A percentile compares a stretch with the other conserved stretches of the same genome.
Conservation (phyloP, 1,140 invertebrate species). For the Cardiocondyla obscurior region DNA sequence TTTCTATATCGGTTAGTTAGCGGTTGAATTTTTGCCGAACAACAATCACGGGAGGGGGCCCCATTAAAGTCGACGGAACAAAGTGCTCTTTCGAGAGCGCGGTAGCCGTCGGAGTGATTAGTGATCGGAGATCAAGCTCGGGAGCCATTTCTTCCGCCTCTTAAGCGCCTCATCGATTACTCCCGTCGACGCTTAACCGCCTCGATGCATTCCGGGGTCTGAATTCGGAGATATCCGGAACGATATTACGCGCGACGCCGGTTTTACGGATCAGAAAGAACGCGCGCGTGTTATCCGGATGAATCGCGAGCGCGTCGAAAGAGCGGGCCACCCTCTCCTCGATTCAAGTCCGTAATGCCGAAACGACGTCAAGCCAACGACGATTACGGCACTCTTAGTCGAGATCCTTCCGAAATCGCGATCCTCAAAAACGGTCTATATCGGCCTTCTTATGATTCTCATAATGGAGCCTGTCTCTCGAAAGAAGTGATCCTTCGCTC, state of each 20-base stretch:
- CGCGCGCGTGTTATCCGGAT: constrained; percentile 15
- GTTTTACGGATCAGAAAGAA: not conserved
- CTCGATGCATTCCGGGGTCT: not conserved
- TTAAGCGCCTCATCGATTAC: not conserved
- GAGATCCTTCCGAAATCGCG: constrained; percentile 47
- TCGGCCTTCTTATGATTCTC: constrained; percentile 40
- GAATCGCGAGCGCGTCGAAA: constrained; percentile 39
- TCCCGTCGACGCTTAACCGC: not conserved
- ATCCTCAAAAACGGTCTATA: constrained; percentile 52
- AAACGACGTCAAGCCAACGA: constrained; percentile 5
- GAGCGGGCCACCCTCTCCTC: not conserved
- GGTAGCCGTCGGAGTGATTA: not conserved
- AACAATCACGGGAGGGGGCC: not conserved
- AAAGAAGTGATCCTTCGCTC: constrained; percentile 28
- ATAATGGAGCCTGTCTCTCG: constrained; percentile 43
- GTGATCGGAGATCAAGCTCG: not conserved
- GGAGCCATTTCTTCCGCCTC: not conserved
- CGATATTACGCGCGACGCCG: constrained; percentile 12
- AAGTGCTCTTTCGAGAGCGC: not conserved
- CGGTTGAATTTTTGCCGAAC: constrained; percentile 52
- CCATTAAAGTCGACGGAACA: not conserved
- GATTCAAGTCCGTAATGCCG: constrained; percentile 15
- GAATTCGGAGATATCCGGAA: not conserved
- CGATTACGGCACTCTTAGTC: constrained; percentile 28
- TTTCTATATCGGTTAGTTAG: constrained; percentile 5